Evolutionary conservation across 2,113 vertebrate species (phyloP), one percentile per base, ranked within the genome.

Genomic region (Triplophysa tibetana): DNA sequence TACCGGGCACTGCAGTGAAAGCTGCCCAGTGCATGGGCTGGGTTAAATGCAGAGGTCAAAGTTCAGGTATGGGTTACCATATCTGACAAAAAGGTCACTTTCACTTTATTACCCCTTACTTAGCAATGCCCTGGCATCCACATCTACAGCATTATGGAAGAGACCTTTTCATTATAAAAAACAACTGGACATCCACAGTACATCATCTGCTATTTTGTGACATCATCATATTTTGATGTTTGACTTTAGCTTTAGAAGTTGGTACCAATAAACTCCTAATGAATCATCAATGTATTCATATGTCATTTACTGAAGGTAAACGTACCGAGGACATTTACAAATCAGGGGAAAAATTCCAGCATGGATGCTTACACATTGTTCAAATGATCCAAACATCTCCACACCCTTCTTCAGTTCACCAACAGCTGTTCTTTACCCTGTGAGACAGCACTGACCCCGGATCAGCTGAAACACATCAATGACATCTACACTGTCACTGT

Each of bases 341-440:
- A 61, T 78, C 1, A 50, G 75, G 33, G 75, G 29, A 82, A 16
- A 75, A 77, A 79, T 12, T 62, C 81, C 82, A 79, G 65, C 81
- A 77, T 72, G 70, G 82, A 83, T 78, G 41, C 41, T 70, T 66
- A 78, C 74, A 82, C 89, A 89, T 91, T 90, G 81, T 85, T 89
- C 81, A 87, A 88, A 89, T 87, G 77, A 85, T 24, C 77, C 14
- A 73, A 85, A 86, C 56, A 62, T 24, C 83, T 81, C 75, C 85
- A 81, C 80, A 17, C 78, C 84, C 63, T 74, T 62, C 16, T 33
- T 41, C 60, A 78, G 69, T 81, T 84, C 50, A 84, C 75, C 21
- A 82, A 84, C 91, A 93, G 89, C 85, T 92, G 90, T 84, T 88
- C 83, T 48, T 16, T 29, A 58, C 16, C 29, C 17, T 21, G 50